Base-by-base conservation (phyloP, 2,797 vertebrate species). In the Semaprochilodus insignis region DNA sequence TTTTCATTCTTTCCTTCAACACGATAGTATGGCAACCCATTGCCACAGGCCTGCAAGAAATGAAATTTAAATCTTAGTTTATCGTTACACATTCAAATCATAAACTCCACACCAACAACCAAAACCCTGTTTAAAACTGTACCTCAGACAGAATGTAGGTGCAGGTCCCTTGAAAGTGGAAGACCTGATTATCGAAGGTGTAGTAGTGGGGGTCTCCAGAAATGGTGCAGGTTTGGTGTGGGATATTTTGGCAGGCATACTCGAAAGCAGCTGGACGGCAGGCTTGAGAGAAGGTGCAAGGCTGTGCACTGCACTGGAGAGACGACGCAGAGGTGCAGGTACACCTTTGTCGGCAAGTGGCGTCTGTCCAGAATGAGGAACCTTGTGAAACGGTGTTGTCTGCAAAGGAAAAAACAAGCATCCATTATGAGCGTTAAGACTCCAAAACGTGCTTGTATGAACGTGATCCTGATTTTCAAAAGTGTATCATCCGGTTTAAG, bases 161-260 rank as follows among this genome's bases (percentile, higher is more conserved):
- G 83, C 94, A 95, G 21, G 91, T 93, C 13, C 95, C 94, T 44
- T 94, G 92, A 51, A 94, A 95, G 84, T 94, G 88, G 69, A 93
- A 94, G 75, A 89, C 0, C 0, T 0, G 17, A 0, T 85, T 19
- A 79, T 95, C 94, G 6, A 93, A 95, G 25, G 92, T 93, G 52
- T 83, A 84, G 88, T 93, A 95, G 86, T 95, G 94, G 5, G 94
- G 92, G 85, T 94, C 94, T 0, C 94, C 93, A 10, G 85, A 86
- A 23, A 93, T 86, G 40, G 79, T 91, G 83, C 95, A 95, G 21
- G 89, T 88, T 0, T 48, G 8, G 4, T 88, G 81, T 4, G 5
- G 88, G 44, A 90, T 82, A 0, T 87, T 88, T 86, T 89, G 84
- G 78, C 92, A 93, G 48, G 83, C 71, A 13, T 89, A 91, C 21